Percentiles rank a stretch among this genome's conserved stretches.
These are phyloP conservation scores for Leucopsar rothschildi DNA, from an alignment of 2,113 vertebrate genomes.

Conservation along the genomic window DNA sequence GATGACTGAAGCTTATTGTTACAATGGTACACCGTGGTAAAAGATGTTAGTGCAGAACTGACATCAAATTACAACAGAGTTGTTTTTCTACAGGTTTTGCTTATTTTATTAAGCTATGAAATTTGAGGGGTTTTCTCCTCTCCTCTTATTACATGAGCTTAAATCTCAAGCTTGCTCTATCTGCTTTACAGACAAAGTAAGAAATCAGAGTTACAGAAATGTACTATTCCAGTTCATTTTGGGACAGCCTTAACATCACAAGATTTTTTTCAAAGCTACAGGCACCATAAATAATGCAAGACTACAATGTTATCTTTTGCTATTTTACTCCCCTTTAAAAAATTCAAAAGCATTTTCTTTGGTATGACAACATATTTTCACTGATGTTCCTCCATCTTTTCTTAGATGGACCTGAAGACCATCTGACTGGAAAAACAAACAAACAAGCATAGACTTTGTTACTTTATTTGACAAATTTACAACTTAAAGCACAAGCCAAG, in stretches of 20 bases:
- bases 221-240: not conserved
- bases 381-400: not conserved
- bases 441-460: not conserved
- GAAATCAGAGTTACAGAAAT: not conserved
- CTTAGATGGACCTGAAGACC: not conserved
- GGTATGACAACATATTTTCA: not conserved
- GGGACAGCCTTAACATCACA: not conserved
- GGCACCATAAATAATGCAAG: not conserved
- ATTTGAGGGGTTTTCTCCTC: not conserved
- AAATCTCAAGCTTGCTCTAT: not conserved
- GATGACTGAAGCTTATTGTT: conserved; percentile 17
- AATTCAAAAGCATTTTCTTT: not conserved
- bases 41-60: not conserved
- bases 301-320: not conserved
- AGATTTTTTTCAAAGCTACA: not conserved
- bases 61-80: not conserved
- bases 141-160: not conserved
- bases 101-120: not conserved
- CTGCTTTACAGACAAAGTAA: not conserved
- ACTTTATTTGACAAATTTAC: not conserved
- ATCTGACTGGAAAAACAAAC: not conserved
- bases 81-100: not conserved
- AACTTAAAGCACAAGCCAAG: not conserved
- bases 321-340: not conserved
- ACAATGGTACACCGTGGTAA: not conserved